Base-by-base conservation (phyloP, 2,888 invertebrate genomes). In the Diachrysia chrysitis region DNA sequence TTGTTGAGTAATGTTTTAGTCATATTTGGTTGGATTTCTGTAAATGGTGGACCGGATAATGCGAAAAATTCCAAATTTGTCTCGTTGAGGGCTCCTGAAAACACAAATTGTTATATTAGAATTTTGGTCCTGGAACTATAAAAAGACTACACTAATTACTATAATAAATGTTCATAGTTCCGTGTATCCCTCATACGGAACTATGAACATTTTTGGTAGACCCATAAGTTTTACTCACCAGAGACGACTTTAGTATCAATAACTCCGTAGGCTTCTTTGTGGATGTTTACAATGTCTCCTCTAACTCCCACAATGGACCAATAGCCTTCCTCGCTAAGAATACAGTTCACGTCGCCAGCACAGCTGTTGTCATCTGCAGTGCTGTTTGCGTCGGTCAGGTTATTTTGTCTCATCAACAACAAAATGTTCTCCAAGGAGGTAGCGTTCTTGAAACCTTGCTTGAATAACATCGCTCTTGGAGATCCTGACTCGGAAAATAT, bases 221-320 rank as follows among this genome's bases (percentile, higher is more conserved):
- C 5, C 6, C 3, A n/a, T 42, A 42, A n/a, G n/a, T 42, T 42
- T n/a, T 42, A 84, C 92, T 93, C 87, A 91, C 95, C 94, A 68
- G 89, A 87, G 17, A 96, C 86, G 63, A 96, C 89, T 87, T 96
- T 96, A 2, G 95, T 96, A 75, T 96, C 96, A 70, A 96, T 96
- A 61, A 96, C 92, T 55, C 96, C 96, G 58, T 95, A 95, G 1
- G 93, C 85, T 76, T 88, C 79, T 66, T 85, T 90, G 54, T 88
- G 71, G 21, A 83, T 73, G 16, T 81, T 82, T 12, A 89, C 89
- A 42, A 95, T 86, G 69, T 95, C 95, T 1, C 94, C 94, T 14
- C 95, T 84, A 0, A 90, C 89, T 19, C 95, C 95, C 9, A 93
- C 77, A 10, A 89, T 89, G 1, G 90, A 84, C 90, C 91, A 92